phyloP scores from a whole-genome alignment of 2,888 invertebrate species.

The Torymus auratus region DNA sequence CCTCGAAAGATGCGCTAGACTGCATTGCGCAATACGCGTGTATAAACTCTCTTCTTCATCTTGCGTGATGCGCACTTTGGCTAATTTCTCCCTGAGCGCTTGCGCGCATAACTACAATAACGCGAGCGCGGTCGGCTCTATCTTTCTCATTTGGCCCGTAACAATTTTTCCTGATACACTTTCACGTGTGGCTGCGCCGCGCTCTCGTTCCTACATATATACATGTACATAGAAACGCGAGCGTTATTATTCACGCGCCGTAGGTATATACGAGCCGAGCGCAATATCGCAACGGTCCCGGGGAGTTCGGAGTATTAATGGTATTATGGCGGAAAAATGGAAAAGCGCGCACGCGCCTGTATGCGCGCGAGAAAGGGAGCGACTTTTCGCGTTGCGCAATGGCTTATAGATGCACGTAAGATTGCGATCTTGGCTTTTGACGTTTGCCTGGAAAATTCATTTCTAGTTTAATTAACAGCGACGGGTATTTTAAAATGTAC shows the following conservation, averaged over 20 bases:
- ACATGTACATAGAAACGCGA: too few relatives aligned
- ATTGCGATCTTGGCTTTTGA: background rate
- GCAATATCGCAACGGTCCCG: constrained; percentile 6
- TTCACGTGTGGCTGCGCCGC: constrained; percentile 15
- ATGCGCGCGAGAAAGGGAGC: background rate
- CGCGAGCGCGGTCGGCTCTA: background rate
- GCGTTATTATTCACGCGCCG: constrained; percentile 9
- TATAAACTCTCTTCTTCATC: background rate
- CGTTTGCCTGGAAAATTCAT: too few relatives aligned
- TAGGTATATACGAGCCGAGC: background rate
- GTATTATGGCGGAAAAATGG: background rate
- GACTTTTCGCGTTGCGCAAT: background rate
- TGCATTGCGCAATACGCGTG: constrained; percentile 18
- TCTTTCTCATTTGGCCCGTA: constrained; percentile 5
- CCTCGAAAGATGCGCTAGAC: constrained; percentile 22
- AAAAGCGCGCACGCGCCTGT: too few relatives aligned
- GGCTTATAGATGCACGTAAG: background rate
- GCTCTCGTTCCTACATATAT: background rate
- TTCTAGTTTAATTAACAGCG: too few relatives aligned
- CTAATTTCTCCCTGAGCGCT: constrained; percentile 16
- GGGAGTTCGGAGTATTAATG: constrained; percentile 6
- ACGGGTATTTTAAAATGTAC: too few relatives aligned
- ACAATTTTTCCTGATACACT: constrained; percentile 41
- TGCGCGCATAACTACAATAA: background rate
- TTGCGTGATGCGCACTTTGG: constrained; percentile 17